Base-by-base conservation (phyloP, 2,888 invertebrate genomes). In the Quadroppia sp. region DNA sequence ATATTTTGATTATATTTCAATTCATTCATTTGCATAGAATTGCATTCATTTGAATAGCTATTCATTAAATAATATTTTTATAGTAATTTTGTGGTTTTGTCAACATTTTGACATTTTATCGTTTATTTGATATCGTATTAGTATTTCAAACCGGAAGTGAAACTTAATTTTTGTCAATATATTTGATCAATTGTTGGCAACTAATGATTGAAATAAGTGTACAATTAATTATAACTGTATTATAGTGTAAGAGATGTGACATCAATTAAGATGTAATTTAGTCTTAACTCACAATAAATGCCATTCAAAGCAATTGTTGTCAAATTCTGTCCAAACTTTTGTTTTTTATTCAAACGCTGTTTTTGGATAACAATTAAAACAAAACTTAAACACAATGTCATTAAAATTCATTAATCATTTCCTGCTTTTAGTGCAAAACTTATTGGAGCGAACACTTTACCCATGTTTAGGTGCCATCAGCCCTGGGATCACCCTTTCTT, bases 391-490 rank as follows among this genome's bases (percentile, higher is more conserved):
- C 11, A 56, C 56, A 56, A 28, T 23, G 17, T n/a, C 30, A 61
- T 20, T 36, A 32, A 61, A 64, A 36, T n/a, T n/a, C n/a, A n/a
- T n/a, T n/a, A 64, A 40, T 64, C 40, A 40, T 64, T 64, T 64
- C 64, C 64, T 64, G 64, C 40, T 64, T 40, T 40, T 25, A 15
- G 20, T 40, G 36, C 2, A 36, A 64, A 64, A 40, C 36, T 64
- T 64, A 64, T 40, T 64, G 40, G 64, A 64, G 64, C 64, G 64
- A 3, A 64, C 20, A 64, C n/a, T 64, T 20, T 36, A 30, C 28
- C 23, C 7, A 28, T 25, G 28, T 30, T 56, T 13, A 30, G 56
- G 56, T 23, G 56, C 56, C 30, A 30, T 30, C 56, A 28, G 30
- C 28, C 30, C 30, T 28, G 28, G 30, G 56, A 36, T 36, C 23